These are phyloP conservation scores for Serilophus lunatus DNA, from an alignment of 2,113 vertebrate genomes.

Conservation along the genomic window DNA sequence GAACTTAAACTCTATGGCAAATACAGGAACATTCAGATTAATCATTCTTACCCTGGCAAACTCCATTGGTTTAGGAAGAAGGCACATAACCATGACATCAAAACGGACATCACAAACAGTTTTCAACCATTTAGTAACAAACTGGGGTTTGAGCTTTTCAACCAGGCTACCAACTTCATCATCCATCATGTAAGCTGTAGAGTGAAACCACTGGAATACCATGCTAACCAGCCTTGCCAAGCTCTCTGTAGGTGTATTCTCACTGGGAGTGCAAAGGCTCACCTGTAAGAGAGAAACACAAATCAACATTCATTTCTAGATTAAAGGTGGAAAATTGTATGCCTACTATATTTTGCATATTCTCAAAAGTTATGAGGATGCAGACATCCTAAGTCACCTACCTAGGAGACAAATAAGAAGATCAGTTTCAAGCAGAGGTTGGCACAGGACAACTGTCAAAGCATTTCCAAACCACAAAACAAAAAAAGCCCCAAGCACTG, in stretches of 20 bases:
- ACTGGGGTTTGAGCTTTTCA: slow-evolving; percentile 98
- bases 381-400: background rate
- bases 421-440: background rate
- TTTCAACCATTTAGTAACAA: slow-evolving; percentile 99
- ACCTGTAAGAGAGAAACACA: slow-evolving; percentile 76
- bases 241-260: slow-evolving; percentile 97
- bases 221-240: slow-evolving; percentile 96
- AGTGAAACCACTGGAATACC: slow-evolving; percentile 99
- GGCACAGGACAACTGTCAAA: background rate
- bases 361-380: background rate
- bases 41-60: slow-evolving; percentile 88
- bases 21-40: background rate
- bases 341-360: background rate
- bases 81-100: slow-evolving; percentile 99
- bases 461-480: background rate
- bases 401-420: background rate
- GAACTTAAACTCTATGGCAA: background rate
- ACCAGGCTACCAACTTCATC: slow-evolving; percentile 98
- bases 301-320: background rate
- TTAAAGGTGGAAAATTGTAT: background rate
- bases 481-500: background rate
- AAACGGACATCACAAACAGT: slow-evolving; percentile 97
- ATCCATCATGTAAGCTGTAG: slow-evolving; percentile 98
- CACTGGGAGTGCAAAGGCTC: slow-evolving; percentile 95
- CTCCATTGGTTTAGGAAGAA: slow-evolving; percentile 97